Evolutionary conservation across 1,140 invertebrate genomes (phyloP), one percentile per base, ranked within the genome.

Genomic region (Pseudomyrmex gracilis): DNA sequence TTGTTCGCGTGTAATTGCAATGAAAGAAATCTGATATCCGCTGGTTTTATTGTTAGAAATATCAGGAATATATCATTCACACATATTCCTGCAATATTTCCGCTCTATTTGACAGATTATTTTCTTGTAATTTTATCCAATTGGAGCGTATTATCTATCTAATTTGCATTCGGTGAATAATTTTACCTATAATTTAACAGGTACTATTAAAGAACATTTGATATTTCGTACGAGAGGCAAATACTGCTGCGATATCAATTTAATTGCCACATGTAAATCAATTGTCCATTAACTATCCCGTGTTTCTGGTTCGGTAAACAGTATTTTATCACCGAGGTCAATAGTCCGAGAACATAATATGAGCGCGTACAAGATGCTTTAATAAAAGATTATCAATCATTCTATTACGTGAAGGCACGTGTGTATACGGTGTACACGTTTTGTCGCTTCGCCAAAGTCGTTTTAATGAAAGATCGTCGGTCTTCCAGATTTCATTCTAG

Each of bases 381-480:
- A 68, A 78, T 58, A 70, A 78, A 78, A 58, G 51, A 71, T 20
- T 53, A 80, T 80, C 76, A 71, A 58, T 80, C 66, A 80, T 80
- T 71, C 66, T 55, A 70, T 71, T 80, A 71, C 45, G 53, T 70
- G 20, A 15, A 20, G 20, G 51, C 45, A 22, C 68, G 57, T 24
- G 58, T 49, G 63, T 17, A 34, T 24, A 58, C 53, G 76, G 64
- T 15, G 20, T 20, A 20, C 15, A 55, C 58, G 76, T 71, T 71
- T 80, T 58, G 76, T 78, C 66, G 76, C 45, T 13, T 47, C 71
- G 85, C 49, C 63, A 68, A 82, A 78, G 73, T 77, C 64, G 60
- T 84, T 83, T 34, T 63, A 77, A 61, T 68, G 85, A 70, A 86
- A 67, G 70, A 83, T 76, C 85, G 85, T 70, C 68, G 76, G 71